Conservation (phyloP, 2,113 vertebrate genomes). For the Tyto alba region DNA sequence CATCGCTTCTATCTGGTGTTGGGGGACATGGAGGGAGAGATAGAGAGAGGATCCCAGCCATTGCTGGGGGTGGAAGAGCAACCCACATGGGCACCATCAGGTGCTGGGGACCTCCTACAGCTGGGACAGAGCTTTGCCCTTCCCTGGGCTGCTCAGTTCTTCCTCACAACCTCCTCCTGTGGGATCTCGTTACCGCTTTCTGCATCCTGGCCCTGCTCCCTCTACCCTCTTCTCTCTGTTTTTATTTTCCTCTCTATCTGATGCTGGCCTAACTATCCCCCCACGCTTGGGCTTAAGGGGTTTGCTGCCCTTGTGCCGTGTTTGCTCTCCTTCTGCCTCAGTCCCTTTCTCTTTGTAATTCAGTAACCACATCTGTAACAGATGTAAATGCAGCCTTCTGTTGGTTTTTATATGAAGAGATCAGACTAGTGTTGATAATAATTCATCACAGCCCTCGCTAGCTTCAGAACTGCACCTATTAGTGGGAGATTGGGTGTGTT, state of each 20-base stretch:
- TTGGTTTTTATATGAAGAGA: neutral
- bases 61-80: neutral
- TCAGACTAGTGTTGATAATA: neutral
- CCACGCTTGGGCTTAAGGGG: neutral
- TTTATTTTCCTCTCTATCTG: neutral
- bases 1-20: rapidly evolving
- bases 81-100: rapidly evolving
- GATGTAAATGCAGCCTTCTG: neutral
- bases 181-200: neutral
- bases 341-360: neutral
- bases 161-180: neutral
- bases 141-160: neutral
- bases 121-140: neutral
- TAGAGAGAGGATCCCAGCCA: rapidly evolving
- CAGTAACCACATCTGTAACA: neutral
- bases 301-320: neutral
- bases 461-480: neutral
- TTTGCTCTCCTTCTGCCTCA: neutral
- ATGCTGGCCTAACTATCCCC: neutral
- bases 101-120: neutral
- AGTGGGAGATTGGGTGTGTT: neutral
- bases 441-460: neutral
- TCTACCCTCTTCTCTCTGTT: neutral
- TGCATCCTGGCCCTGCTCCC: neutral
- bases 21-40: neutral